These are phyloP conservation scores for Tokudaia tokunoshimensis DNA, from an alignment of 2,797 vertebrate genomes.

Conservation along the genomic window DNA sequence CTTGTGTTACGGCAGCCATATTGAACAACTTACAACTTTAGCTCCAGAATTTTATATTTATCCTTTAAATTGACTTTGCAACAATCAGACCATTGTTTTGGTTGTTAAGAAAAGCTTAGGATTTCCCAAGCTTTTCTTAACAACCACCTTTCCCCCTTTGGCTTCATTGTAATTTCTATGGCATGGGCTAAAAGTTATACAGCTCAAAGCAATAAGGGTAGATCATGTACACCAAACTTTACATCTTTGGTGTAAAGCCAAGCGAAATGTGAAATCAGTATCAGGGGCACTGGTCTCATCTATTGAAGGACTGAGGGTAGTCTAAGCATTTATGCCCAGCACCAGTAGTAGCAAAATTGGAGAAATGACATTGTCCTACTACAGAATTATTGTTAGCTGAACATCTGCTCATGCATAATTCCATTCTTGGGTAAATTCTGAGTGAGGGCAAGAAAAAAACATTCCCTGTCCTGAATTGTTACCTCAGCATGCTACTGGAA, in stretches of 20 bases:
- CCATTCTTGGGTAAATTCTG: no score
- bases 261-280: not conserved
- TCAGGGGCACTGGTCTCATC: not conserved
- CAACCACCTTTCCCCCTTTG: not conserved
- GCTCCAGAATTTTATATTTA: not conserved
- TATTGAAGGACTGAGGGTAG: not conserved
- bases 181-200: not conserved
- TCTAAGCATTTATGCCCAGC: not conserved
- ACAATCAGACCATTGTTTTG: not conserved
- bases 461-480: not conserved
- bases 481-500: not conserved
- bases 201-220: not conserved
- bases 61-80: slow-evolving; percentile 88
- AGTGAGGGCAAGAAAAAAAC: no score
- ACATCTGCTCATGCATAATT: no score
- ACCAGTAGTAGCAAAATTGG: not conserved
- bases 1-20: no score
- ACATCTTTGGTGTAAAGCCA: not conserved
- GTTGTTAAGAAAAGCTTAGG: no score
- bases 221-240: not conserved
- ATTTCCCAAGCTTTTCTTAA: not conserved
- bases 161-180: not conserved
- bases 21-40: not conserved
- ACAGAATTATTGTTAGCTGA: no score
- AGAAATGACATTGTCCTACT: no score